Base-by-base conservation (phyloP, 1,140 invertebrate genomes). In the Bicyclus anynana region DNA sequence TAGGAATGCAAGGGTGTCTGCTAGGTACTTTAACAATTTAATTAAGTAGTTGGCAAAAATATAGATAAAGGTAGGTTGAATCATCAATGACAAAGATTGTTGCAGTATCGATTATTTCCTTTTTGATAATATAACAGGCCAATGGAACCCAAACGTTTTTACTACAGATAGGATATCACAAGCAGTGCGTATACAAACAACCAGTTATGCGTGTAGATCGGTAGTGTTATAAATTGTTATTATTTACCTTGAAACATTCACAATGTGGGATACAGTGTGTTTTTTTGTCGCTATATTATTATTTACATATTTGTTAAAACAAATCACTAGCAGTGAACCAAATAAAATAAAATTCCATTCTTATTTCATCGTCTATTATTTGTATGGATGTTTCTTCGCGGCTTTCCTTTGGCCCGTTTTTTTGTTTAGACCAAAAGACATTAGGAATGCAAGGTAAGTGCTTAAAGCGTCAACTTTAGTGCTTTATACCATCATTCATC, bases 401-500 rank as follows among this genome's bases (percentile, higher is more conserved):
- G 56, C 53, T 46, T 35, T 86, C 9, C 59, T 82, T 51, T 86
- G 79, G 75, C 83, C 80, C 1, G 67, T 72, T 9, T 82, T 86
- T 52, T 62, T 82, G 17, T 52, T 84, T 2, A 70, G 58, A 5
- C 79, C 80, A 2, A 78, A 67, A 69, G 75, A 70, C 63, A 74
- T 82, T 27, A 70, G 65, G 46, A 86, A 86, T 58, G 60, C 73
- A 20, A 72, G 65, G 79, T 86, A 67, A 81, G 78, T 83, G 7
- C 23, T 4, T 23, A n/a, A n/a, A n/a, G n/a, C n/a, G n/a, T n/a
- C n/a, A n/a, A n/a, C n/a, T n/a, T n/a, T n/a, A n/a, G n/a, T n/a
- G n/a, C n/a, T n/a, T n/a, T n/a, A n/a, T n/a, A n/a, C n/a, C n/a
- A n/a, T n/a, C n/a, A n/a, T n/a, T n/a, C n/a, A n/a, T n/a, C n/a